A percentile compares a stretch with the other conserved stretches of the same genome.
Evolutionary conservation across 1,140 invertebrate species (phyloP).

Genomic region (Trichomalopsis sarcophagae): DNA sequence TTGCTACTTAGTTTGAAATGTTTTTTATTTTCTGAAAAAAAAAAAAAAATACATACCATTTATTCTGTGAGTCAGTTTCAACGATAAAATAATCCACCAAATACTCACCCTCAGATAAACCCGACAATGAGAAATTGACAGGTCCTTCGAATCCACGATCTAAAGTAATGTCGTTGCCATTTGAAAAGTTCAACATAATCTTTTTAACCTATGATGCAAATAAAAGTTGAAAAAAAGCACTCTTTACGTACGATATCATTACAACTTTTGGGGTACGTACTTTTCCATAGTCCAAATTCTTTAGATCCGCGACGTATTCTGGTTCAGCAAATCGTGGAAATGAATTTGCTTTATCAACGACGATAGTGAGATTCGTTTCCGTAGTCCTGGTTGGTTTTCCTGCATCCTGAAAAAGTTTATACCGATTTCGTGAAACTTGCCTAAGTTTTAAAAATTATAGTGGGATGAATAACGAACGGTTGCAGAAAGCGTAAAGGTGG

Average conservation of each 20-base stretch:
- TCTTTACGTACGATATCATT: not conserved
- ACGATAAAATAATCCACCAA: not conserved
- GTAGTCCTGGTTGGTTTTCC: not conserved
- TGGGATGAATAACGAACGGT: not conserved
- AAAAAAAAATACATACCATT: not conserved
- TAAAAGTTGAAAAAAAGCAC: not conserved
- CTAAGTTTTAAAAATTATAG: not conserved
- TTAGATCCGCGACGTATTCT: constrained; percentile 31
- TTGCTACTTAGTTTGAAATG: not conserved
- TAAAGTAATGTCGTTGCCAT: not conserved
- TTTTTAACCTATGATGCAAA: not conserved
- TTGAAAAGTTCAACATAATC: not conserved
- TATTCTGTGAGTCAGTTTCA: not conserved
- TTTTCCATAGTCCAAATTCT: not conserved
- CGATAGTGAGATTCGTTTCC: not conserved
- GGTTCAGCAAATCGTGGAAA: constrained; percentile 26
- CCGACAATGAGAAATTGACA: not conserved
- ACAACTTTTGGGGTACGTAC: not conserved
- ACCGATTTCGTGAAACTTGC: not conserved
- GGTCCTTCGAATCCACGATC: not conserved
- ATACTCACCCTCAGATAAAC: not conserved
- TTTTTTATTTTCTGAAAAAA: constrained; percentile 19
- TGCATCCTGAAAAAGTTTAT: constrained; percentile 30
- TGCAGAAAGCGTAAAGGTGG: not conserved
- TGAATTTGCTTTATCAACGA: constrained; percentile 31